Conservation (phyloP, 2,113 vertebrate species). For the Tyrannus savana region DNA sequence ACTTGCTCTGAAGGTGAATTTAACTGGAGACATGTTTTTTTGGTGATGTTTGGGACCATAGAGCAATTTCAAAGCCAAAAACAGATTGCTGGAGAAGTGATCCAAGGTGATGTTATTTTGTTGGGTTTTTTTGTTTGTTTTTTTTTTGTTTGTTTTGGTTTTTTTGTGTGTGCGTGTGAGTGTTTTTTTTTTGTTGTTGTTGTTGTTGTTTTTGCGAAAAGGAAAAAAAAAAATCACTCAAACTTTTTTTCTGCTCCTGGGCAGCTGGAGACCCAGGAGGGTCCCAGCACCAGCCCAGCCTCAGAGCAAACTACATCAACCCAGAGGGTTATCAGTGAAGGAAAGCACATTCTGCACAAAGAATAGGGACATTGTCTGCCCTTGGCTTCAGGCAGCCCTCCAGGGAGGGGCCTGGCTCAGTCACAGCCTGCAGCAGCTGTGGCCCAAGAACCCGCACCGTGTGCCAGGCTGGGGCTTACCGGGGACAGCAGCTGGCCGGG, state of each 20-base stretch:
- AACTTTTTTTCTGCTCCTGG: background rate
- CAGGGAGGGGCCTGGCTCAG: background rate
- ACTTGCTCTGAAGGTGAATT: background rate
- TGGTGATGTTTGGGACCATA: background rate
- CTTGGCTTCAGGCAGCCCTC: background rate
- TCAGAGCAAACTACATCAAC: background rate
- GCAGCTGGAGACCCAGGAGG: background rate
- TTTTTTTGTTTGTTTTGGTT: too few relatives aligned
- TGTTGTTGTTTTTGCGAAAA: too few relatives aligned
- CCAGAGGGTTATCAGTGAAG: background rate
- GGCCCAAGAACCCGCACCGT: background rate
- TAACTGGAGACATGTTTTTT: background rate
- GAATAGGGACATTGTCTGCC: background rate
- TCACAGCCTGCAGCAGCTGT: background rate
- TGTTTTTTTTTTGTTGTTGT: too few relatives aligned
- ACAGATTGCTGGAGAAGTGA: background rate
- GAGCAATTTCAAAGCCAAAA: background rate
- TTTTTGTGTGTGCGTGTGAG: too few relatives aligned
- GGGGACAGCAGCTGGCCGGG: background rate
- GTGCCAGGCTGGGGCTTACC: constrained; percentile 7
- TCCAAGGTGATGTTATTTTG: background rate
- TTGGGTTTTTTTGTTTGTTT: too few relatives aligned
- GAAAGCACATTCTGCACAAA: background rate
- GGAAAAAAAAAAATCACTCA: background rate
- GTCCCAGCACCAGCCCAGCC: background rate